Percentiles rank a stretch among this genome's conserved stretches.
These are phyloP conservation scores for Odontocerum albicorne DNA, from an alignment of 2,888 invertebrate genomes.

Conservation along the genomic window DNA sequence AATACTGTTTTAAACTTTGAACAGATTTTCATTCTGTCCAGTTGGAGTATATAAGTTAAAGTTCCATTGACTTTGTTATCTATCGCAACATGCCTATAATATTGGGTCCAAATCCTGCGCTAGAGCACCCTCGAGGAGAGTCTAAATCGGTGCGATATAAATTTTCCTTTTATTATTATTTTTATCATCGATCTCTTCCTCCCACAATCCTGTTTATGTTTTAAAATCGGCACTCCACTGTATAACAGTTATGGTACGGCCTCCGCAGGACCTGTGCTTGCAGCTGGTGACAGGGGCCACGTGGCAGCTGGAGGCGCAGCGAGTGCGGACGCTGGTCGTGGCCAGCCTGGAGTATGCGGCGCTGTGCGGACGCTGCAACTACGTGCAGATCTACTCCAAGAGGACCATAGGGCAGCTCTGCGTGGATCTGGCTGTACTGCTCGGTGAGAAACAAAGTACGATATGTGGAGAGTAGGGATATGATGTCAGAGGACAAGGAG, in stretches of 20 bases:
- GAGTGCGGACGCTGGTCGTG: not conserved
- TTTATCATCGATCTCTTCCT: no score
- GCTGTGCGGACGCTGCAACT: conserved; percentile 14
- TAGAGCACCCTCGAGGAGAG: no score
- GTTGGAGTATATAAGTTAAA: no score
- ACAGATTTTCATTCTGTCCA: no score
- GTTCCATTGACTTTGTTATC: no score
- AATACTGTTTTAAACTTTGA: no score
- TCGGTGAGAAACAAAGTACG: conserved; percentile 24
- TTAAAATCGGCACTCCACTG: not conserved
- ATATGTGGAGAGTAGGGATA: not conserved
- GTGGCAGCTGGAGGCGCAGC: not conserved
- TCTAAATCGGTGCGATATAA: no score
- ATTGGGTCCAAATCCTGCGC: no score
- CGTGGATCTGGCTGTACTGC: conserved; percentile 43
- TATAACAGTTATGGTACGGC: not conserved
- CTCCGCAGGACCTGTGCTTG: conserved; percentile 13
- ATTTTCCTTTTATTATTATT: no score
- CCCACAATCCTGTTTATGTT: no score
- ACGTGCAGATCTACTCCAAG: conserved; percentile 43
- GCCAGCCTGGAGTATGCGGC: not conserved
- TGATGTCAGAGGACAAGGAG: no score
- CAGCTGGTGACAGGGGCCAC: conserved; percentile 3
- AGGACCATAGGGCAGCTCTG: conserved; percentile 46
- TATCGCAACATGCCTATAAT: no score